A percentile compares a stretch with the other conserved stretches of the same genome.
These are phyloP conservation scores for Platyrinchus mystaceus DNA, from an alignment of 2,797 vertebrate species.

Conservation along the genomic window DNA sequence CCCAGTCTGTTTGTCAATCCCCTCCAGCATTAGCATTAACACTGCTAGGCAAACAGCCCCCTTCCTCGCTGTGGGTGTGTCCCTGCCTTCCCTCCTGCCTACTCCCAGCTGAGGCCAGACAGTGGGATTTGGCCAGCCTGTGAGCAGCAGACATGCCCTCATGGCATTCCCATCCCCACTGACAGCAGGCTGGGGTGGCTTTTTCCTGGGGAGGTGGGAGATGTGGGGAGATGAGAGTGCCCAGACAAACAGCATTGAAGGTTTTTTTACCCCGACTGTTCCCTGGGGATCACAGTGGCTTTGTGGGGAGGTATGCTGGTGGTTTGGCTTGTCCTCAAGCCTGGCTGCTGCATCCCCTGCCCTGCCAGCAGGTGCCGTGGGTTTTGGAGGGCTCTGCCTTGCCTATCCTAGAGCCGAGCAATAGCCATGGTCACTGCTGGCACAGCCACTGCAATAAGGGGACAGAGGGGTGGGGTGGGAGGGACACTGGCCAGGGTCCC, in stretches of 20 bases:
- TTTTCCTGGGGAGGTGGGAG: neutral
- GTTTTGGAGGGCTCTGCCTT: neutral
- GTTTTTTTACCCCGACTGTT: neutral
- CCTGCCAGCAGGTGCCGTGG: neutral
- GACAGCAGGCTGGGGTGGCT: neutral
- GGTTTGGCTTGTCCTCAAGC: neutral
- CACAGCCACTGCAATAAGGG: neutral
- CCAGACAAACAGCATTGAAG: neutral
- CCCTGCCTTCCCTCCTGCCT: neutral
- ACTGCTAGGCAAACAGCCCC: neutral
- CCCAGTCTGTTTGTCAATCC: neutral
- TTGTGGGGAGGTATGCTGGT: neutral
- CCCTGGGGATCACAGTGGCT: neutral
- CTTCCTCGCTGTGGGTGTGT: rapidly evolving
- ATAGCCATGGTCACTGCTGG: neutral
- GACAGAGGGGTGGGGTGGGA: neutral
- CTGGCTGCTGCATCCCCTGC: neutral
- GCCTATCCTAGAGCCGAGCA: neutral
- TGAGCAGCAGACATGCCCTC: neutral
- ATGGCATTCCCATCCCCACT: rapidly evolving
- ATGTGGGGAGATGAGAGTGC: neutral
- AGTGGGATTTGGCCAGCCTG: neutral
- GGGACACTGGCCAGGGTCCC: neutral
- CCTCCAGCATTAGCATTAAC: neutral
- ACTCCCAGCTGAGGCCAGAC: neutral